Base-by-base conservation (phyloP, 2,797 vertebrate genomes). In the Phalloptychus januarius region DNA sequence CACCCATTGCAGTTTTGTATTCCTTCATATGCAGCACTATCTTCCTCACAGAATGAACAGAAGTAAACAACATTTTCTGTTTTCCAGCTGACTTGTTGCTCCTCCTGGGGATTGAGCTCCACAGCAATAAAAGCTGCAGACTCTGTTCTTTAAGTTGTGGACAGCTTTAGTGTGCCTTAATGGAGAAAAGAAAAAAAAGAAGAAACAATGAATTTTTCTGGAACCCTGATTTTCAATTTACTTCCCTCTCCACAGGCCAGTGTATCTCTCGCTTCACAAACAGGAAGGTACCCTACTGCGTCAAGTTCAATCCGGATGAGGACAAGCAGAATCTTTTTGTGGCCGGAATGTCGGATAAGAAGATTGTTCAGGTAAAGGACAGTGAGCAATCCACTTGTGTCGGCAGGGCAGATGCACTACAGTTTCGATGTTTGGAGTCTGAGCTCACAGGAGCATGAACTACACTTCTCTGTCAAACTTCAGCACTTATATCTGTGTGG, bases 271-370 rank as follows among this genome's bases (percentile, higher is more conserved):
- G 94, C 88, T 99, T 99, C 94, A 99, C 98, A 83, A 99, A 99
- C 91, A 94, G 97, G 84, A 99, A 99, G 92, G 98, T 99, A 65
- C 98, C 98, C 2, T 99, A 99, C 76, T 99, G 98, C 87, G 98
- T 99, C 80, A 99, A 99, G 90, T 99, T 99, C 93, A 99, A 99
- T 93, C 98, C 98, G 10, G 98, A 99, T 5, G 97, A 98, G 93
- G 98, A 99, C 85, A 99, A 99, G 80, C 98, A 99, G 89, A 97
- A 93, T 90, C 97, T 99, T 45, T 97, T 99, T 86, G 98, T 99
- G 82, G 98, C 98, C 36, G 98, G 98, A 45, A 99, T 99, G 98
- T 99, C 98, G 0, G 98, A 99, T 94, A 99, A 99, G 89, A 99
- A 99, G 95, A 99, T 99, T 61, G 98, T 99, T 31, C 98, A 99